Percentiles rank a stretch among this genome's conserved stretches.
phyloP scores from a whole-genome alignment of 2,797 vertebrate genomes.

The Lepus oiostolus region DNA sequence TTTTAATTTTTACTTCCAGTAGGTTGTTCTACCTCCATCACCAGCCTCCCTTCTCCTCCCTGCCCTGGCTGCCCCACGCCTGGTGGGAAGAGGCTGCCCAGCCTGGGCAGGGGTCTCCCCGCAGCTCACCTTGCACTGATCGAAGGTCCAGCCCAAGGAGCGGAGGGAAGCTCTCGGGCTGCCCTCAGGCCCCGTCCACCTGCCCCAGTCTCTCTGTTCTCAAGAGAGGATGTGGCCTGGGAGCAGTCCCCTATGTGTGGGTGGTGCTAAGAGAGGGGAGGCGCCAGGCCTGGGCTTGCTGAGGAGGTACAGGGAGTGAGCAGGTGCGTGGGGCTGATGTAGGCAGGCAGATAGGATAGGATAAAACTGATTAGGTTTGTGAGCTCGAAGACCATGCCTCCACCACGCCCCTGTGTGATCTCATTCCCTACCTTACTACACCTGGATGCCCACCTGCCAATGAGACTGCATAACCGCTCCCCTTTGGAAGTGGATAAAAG shows the following conservation, averaged over 20 bases:
- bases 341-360: not conserved
- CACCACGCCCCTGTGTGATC: too few relatives aligned
- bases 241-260: not conserved
- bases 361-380: too few relatives aligned
- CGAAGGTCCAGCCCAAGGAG: not conserved
- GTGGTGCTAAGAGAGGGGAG: not conserved
- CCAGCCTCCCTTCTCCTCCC: too few relatives aligned
- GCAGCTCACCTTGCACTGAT: not conserved
- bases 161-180: not conserved
- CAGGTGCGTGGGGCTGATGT: not conserved
- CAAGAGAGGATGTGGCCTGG: not conserved
- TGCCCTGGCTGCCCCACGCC: not conserved
- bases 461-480: too few relatives aligned
- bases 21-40: not conserved
- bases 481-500: too few relatives aligned
- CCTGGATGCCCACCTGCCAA: too few relatives aligned
- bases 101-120: not conserved
- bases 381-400: too few relatives aligned
- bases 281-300: not conserved
- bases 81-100: not conserved
- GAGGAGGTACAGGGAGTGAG: not conserved
- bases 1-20: not conserved
- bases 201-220: not conserved
- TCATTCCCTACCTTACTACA: too few relatives aligned
- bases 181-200: not conserved